phyloP scores from a whole-genome alignment of 2,888 invertebrate genomes.

The Frankliniella intonsa region DNA sequence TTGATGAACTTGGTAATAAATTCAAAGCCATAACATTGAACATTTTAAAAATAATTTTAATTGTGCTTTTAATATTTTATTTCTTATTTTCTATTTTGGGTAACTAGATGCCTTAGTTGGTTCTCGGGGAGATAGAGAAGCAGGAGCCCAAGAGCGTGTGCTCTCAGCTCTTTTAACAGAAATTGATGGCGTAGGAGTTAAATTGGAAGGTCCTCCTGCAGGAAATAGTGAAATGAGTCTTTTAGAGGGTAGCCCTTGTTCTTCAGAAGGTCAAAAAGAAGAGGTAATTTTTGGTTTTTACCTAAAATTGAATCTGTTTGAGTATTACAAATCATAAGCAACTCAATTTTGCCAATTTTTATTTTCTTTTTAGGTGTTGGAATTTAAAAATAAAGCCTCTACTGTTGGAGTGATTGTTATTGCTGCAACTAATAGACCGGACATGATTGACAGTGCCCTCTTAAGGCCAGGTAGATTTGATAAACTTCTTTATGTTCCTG shows the following conservation, averaged over 20 bases:
- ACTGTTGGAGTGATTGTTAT: constrained; percentile 53
- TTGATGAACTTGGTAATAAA: constrained; percentile 57
- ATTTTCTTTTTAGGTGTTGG: constrained; percentile 30
- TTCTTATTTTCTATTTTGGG: background rate
- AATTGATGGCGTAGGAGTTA: constrained; percentile 59
- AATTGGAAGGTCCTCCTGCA: constrained; percentile 32
- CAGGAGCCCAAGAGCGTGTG: constrained; percentile 55
- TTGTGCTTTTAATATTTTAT: constrained; percentile 27
- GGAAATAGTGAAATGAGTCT: background rate
- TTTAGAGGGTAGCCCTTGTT: background rate
- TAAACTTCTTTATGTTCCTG: constrained; percentile 56
- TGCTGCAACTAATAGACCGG: constrained; percentile 62
- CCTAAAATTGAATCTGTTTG: background rate
- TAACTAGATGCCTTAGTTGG: constrained; percentile 50
- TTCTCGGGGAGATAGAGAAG: constrained; percentile 43
- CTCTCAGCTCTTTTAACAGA: constrained; percentile 59
- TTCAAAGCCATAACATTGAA: background rate
- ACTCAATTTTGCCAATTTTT: background rate
- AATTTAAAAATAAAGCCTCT: background rate
- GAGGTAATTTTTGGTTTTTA: background rate
- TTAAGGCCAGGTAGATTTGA: constrained; percentile 61
- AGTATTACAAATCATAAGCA: background rate
- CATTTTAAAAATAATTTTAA: background rate
- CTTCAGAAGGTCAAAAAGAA: constrained; percentile 28
- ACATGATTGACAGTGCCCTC: constrained; percentile 58